These are phyloP conservation scores for Aviceda cuculoides DNA, from an alignment of 2,797 vertebrate genomes.

Conservation along the genomic window DNA sequence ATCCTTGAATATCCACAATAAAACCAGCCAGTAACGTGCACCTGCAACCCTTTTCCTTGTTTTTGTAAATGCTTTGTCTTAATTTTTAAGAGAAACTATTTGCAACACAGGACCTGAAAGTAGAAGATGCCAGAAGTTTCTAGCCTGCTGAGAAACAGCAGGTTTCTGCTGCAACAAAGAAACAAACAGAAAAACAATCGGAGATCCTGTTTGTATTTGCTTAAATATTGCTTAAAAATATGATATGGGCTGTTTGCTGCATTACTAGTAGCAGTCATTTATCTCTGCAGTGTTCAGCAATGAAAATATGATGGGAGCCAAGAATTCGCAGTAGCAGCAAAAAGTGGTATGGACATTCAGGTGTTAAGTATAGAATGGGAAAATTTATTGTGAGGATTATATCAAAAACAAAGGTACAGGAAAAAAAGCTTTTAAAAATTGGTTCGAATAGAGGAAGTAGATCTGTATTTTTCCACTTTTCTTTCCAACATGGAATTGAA, in stretches of 20 bases:
- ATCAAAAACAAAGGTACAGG: background rate
- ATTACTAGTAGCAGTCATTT: background rate
- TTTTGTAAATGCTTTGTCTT: background rate
- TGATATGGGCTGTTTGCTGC: background rate
- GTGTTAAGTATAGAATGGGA: background rate
- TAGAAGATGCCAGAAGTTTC: background rate
- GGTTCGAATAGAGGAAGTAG: background rate
- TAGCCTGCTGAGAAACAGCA: background rate
- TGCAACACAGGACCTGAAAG: background rate
- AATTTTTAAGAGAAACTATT: background rate
- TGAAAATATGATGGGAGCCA: background rate
- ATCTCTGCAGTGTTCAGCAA: background rate
- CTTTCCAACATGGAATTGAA: background rate
- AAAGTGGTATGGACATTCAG: background rate
- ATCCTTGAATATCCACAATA: constrained; percentile 13
- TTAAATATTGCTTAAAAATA: background rate
- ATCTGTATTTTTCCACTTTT: background rate
- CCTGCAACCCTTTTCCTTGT: background rate
- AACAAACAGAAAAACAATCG: background rate
- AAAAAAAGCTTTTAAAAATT: background rate
- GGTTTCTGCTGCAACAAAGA: background rate
- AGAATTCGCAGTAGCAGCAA: background rate
- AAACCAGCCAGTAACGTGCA: background rate
- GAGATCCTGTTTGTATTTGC: background rate
- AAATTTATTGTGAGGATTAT: background rate